Evolutionary conservation across 2,888 invertebrate species (phyloP), one percentile per base, ranked within the genome.

Genomic region (Ormyrus nitidulus): DNA sequence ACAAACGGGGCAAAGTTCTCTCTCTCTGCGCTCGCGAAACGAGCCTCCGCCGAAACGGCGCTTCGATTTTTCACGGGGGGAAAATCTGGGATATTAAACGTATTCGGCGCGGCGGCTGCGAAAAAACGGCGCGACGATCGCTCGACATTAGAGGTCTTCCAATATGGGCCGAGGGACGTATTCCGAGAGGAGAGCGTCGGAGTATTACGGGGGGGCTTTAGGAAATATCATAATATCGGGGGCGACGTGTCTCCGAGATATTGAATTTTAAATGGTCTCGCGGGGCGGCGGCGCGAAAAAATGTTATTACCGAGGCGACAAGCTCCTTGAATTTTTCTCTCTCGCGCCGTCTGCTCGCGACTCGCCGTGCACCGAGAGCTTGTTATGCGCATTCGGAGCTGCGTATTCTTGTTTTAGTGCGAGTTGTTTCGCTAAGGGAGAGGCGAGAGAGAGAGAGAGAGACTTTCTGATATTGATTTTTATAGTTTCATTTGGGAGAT

Each of bases 201-300:
- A 46, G 83, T 86, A 87, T 86, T 86, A 84, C 85, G 82, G 46
- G 85, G 19, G 1, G 19, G 1, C 19, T 85, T 86, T 85, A 86
- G 19, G 86, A 86, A 86, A 86, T 87, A 86, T 86, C 84, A 86
- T 86, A 86, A 84, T 84, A 87, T 85, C 82, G 84, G 19, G 19
- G 19, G 83, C 83, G 84, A 84, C 85, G 84, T 87, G 87, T 87
- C 87, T 85, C 84, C 82, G 79, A 82, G 85, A 87, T 87, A 87
- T 87, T 87, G 87, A 87, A 87, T 87, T 86, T 85, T 83, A 84
- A 86, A 82, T 83, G 76, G 61, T 61, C 71, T 44, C 49, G 3
- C 10, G 13, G 51, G 5, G 6, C 10, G 6, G n/a, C 48, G n/a
- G 66, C 13, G 19, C 48, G 53, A 73, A 73, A 70, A 54, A 61